Evolutionary conservation across 2,888 invertebrate species (phyloP).

Genomic region (Hydraecia micacea): DNA sequence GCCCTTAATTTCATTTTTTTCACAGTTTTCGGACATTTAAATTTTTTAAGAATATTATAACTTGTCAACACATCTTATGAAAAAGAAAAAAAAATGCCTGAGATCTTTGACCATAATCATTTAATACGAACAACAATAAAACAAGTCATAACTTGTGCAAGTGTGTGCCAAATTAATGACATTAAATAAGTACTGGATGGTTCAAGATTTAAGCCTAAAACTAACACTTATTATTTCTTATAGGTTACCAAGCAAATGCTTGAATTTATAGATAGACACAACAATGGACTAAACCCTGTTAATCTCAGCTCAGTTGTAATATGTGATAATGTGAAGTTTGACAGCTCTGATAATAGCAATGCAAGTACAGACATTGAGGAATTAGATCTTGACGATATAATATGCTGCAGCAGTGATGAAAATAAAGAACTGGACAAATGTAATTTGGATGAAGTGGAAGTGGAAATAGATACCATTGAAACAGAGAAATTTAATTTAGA

Average conservation of each 20-base stretch:
- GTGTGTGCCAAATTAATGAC: not conserved
- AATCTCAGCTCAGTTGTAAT: slow-evolving; percentile 15
- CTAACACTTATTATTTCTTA: slow-evolving; percentile 10
- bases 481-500: not conserved
- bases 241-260: slow-evolving; percentile 37
- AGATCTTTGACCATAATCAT: not conserved
- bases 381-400: not conserved
- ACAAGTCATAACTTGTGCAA: not conserved
- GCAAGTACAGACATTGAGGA: slow-evolving; percentile 1
- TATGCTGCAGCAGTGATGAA: slow-evolving; percentile 21
- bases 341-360: not conserved
- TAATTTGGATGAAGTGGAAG: slow-evolving; percentile 12
- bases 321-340: not conserved
- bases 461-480: not conserved
- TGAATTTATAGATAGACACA: slow-evolving; percentile 26
- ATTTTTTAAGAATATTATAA: not conserved
- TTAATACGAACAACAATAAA: not conserved
- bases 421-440: not conserved
- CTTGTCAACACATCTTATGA: too few relatives aligned
- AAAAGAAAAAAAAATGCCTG: not conserved
- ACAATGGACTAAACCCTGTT: slow-evolving; percentile 26
- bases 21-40: not conserved
- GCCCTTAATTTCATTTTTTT: not conserved
- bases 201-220: not conserved
- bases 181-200: not conserved